Base-by-base conservation (phyloP, 2,113 vertebrate species). In the Salvelinus fontinalis region DNA sequence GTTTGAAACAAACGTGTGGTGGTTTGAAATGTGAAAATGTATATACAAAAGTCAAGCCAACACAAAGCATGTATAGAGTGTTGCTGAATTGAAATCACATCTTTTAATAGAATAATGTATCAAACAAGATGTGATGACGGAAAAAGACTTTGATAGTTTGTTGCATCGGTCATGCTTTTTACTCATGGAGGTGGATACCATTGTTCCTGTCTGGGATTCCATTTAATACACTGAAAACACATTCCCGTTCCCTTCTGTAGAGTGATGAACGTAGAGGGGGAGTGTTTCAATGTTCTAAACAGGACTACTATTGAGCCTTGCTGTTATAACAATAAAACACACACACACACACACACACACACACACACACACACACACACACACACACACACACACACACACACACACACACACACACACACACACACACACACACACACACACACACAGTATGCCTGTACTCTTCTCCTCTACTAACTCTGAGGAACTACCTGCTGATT, bases 401-500 rank as follows among this genome's bases (percentile, higher is more conserved):
- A 34, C 31, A 34, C 31, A 34, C 31, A 34, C 31, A 34, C 31
- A 34, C 31, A 34, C 31, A 34, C 31, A 34, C 31, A 39, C 34
- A 39, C 34, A 39, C 34, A 39, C 34, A 39, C 34, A 39, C 34
- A 39, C 34, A 8, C 34, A 8, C 34, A 39, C 34, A 39, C 34
- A 34, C 34, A 34, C 34, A 39, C 34, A 1, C 39, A 39, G 1
- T 39, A 39, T 39, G 8, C 7, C 39, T 44, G 8, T 44, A 44
- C 9, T 11, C 39, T 44, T 44, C 39, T 44, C 39, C 39, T 44
- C 39, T 44, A 9, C 62, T 65, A 22, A 12, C 62, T 65, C 24
- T 24, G 62, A 65, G 26, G 62, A 65, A 26, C 62, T 26, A 44
- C 39, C 9, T 11, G 39, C 57, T 60, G 5, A n/a, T 85, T 83